Evolutionary conservation across 2,888 invertebrate species (phyloP), one percentile per base, ranked within the genome.

Genomic region (Dicranocentrus wangi): DNA sequence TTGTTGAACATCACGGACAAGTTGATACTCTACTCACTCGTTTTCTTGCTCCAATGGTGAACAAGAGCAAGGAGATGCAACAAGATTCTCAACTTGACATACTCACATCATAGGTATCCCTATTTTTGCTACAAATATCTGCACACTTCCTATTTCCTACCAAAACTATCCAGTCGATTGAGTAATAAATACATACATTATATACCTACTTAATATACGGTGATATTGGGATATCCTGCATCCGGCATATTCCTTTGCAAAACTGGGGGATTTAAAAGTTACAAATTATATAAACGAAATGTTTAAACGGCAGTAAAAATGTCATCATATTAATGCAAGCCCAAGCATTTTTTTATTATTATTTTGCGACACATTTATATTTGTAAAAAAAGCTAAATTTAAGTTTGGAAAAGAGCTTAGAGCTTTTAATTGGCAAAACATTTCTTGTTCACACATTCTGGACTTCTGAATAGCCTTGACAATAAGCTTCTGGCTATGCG

Each of bases 291-390:
- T 39, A 13, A 8, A 47, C 17, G 47, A 47, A 51, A 17, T 19
- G 19, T 60, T 10, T 8, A 60, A 60, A 28, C n/a, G 3, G 32
- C 32, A 61, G n/a, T 61, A 61, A 61, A 61, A 15, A 61, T 61
- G 61, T 61, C 61, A 32, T 61, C 61, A 61, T 32, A 61, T 61
- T 61, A 61, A 61, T 61, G 58, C 3, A 21, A 53, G 15, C 53
- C 53, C n/a, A 53, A 19, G 39, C 53, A 58, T 25, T 58, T 58
- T 27, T 55, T 58, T 58, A 23, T 25, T 58, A 25, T 58, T 58
- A 1, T 58, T 23, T 58, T 23, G 15, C 21, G 39, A 39, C 39
- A 39, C 39, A 39, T 39, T 39, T 8, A 39, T 39, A 13, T 39
- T 39, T 39, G 7, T 39, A 39, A 7, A 39, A 39, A 39, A 13